phyloP scores from a whole-genome alignment of 2,888 invertebrate species.

The Melanargia galathea region DNA sequence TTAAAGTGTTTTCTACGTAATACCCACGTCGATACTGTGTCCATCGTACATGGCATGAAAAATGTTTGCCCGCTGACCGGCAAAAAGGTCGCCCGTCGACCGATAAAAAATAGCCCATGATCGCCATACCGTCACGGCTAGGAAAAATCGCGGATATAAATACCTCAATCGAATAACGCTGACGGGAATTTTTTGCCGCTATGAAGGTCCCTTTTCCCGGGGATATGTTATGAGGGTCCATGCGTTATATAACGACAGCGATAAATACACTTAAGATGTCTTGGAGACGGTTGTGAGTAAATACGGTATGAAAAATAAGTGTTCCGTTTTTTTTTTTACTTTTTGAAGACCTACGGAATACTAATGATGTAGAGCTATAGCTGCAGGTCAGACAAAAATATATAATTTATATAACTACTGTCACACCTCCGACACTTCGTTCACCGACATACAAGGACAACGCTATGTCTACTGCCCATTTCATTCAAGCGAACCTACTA shows the following conservation, averaged over 20 bases:
- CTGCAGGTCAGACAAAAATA: too few relatives aligned
- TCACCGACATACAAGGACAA: too few relatives aligned
- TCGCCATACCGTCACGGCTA: slow-evolving; percentile 35
- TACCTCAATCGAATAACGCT: slow-evolving; percentile 39
- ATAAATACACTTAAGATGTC: slow-evolving; percentile 13
- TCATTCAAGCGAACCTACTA: too few relatives aligned
- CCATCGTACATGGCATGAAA: slow-evolving; percentile 49
- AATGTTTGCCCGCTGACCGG: slow-evolving; percentile 46
- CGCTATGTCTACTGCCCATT: too few relatives aligned
- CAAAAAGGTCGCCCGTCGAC: slow-evolving; percentile 40
- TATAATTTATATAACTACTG: slow-evolving; percentile 1
- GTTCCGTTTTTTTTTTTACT: too few relatives aligned
- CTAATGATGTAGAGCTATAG: too few relatives aligned
- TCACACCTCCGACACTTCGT: too few relatives aligned
- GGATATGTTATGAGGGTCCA: slow-evolving; percentile 37
- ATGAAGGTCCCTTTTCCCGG: slow-evolving; percentile 33
- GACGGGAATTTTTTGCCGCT: slow-evolving; percentile 34
- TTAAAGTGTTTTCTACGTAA: slow-evolving; percentile 15
- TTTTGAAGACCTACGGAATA: too few relatives aligned
- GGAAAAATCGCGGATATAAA: slow-evolving; percentile 44
- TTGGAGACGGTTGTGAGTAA: neutral
- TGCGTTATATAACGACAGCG: slow-evolving; percentile 26
- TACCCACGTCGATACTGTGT: slow-evolving; percentile 49
- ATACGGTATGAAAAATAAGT: too few relatives aligned
- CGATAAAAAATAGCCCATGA: slow-evolving; percentile 23